A percentile compares a stretch with the other conserved stretches of the same genome.
These are phyloP conservation scores for Sarcophaga bullata DNA, from an alignment of 1,140 invertebrate species.

Conservation along the genomic window DNA sequence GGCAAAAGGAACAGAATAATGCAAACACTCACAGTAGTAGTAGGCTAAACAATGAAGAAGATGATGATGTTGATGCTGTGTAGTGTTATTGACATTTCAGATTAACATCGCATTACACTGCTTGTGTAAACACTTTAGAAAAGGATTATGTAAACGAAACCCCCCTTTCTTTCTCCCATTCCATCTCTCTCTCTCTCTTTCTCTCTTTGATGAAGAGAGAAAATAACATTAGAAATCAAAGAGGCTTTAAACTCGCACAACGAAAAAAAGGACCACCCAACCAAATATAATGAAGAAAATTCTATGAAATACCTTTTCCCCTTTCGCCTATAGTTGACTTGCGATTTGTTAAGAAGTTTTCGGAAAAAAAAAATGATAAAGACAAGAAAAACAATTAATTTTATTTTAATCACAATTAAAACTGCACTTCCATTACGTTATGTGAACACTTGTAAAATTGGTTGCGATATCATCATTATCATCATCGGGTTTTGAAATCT, in stretches of 20 bases:
- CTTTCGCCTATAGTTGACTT: not conserved
- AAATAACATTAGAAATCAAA: not conserved
- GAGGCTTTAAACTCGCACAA: no score
- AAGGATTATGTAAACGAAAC: slow-evolving; percentile 52
- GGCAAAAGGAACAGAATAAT: not conserved
- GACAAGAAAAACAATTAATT: slow-evolving; percentile 19
- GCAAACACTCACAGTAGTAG: not conserved
- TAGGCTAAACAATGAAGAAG: not conserved
- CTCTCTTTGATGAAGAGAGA: not conserved
- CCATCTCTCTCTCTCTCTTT: not conserved
- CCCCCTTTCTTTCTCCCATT: no score
- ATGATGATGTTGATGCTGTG: not conserved
- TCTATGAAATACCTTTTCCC: no score
- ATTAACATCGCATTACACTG: slow-evolving; percentile 53
- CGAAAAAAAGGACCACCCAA: no score
- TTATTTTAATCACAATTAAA: not conserved
- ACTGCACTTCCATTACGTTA: not conserved
- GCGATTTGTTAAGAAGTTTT: not conserved
- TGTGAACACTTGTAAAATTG: slow-evolving; percentile 14
- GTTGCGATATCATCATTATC: not conserved
- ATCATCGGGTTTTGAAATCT: no score
- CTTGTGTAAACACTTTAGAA: slow-evolving; percentile 58
- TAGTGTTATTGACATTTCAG: slow-evolving; percentile 60
- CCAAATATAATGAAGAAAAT: no score
- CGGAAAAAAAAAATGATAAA: not conserved